Base-by-base conservation (phyloP, 1,140 invertebrate species). In the Varroa destructor region DNA sequence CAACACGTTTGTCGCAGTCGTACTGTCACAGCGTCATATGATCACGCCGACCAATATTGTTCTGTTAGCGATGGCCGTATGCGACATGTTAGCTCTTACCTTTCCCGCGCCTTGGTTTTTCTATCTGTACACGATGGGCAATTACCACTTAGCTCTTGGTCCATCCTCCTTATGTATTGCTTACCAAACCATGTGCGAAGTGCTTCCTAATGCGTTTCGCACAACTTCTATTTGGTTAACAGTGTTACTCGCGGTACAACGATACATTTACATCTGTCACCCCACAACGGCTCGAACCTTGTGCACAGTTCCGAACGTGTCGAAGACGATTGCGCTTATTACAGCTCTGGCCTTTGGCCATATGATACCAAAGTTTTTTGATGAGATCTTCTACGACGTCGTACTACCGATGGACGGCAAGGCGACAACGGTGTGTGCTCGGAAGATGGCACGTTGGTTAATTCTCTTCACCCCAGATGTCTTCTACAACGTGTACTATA, bases 171-270 rank as follows among this genome's bases (percentile, higher is more conserved):
- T 87, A 4, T 93, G 91, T 78, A 88, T 89, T 76, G 85, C 86
- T 0, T 91, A 86, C 83, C 85, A 83, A 75, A 84, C 85, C 75
- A 77, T 79, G 78, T 87, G 88, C 77, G 89, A 90, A 71, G 73
- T 79, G 0, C 75, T 93, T 74, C 91, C 91, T 1, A 88, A 88
- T 37, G 84, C 92, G 77, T 93, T 92, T 79, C 91, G 93, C 81
- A 93, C 91, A 0, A 88, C 90, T 0, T 92, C 89, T 73, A 91
- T 93, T 58, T 93, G 91, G 89, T 80, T 93, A 73, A 93, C 91
- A 0, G 79, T 93, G 72, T 87, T 88, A 0, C 80, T 94, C 46
- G 91, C 91, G 1, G 86, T 90, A 0, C 91, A 94, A 81, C 82
- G 89, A 71, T 93, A 93, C 80, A 91, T 93, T 73, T 93, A 92